Percentiles rank a stretch among this genome's conserved stretches.
phyloP scores from a whole-genome alignment of 2,888 invertebrate species.

The Sceliomorpha sp. region DNA sequence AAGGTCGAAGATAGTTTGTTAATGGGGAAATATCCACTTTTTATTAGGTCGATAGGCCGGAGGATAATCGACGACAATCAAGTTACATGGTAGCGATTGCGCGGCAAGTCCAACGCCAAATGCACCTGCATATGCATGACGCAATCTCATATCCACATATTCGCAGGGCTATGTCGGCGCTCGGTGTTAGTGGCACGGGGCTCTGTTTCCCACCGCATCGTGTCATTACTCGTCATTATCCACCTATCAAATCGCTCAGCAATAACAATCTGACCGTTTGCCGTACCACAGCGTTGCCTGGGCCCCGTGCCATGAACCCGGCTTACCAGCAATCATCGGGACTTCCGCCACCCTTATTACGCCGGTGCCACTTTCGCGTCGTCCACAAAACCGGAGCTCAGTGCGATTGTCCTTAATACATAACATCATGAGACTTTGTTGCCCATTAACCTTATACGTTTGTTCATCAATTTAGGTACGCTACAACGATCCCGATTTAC shows the following conservation, averaged over 20 bases:
- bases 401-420: constrained; percentile 33
- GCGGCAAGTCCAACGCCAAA: constrained; percentile 71
- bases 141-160: constrained; percentile 76
- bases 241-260: constrained; percentile 77
- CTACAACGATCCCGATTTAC: too few relatives aligned
- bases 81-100: constrained; percentile 76
- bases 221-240: constrained; percentile 69
- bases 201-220: constrained; percentile 68
- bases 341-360: constrained; percentile 45
- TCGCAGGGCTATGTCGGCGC: constrained; percentile 48
- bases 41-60: constrained; percentile 70
- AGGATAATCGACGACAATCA: constrained; percentile 78
- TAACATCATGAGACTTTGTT: constrained; percentile 38
- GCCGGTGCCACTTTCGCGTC: constrained; percentile 18
- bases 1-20: constrained; percentile 30
- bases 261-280: constrained; percentile 73
- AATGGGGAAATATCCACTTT: constrained; percentile 65
- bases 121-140: constrained; percentile 78
- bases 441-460: constrained; percentile 36
- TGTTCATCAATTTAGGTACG: too few relatives aligned
- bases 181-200: constrained; percentile 41
- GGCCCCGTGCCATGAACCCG: constrained; percentile 52
- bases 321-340: constrained; percentile 65
- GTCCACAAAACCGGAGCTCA: constrained; percentile 28
- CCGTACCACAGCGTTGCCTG: constrained; percentile 40